phyloP scores from a whole-genome alignment of 2,113 vertebrate species.

The Tragelaphus imberbis region DNA sequence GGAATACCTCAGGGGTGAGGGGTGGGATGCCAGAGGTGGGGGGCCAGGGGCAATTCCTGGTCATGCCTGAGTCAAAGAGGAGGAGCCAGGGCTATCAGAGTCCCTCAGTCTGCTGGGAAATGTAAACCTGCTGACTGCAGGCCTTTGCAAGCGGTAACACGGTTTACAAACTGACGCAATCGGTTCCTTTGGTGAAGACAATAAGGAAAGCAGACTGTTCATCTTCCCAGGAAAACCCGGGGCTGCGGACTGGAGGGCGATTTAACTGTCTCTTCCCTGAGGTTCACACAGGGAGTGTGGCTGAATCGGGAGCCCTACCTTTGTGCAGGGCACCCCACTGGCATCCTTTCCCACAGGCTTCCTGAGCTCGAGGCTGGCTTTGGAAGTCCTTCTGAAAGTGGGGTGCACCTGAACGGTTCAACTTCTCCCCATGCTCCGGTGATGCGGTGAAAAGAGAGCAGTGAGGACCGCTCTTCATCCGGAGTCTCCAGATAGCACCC shows the following conservation, averaged over 20 bases:
- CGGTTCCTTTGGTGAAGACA: conserved; percentile 66
- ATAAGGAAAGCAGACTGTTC: conserved; percentile 60
- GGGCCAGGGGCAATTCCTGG: neutral
- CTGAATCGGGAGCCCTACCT: neutral
- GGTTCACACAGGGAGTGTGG: neutral
- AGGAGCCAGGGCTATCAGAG: conserved; percentile 29
- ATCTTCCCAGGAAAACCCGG: conserved; percentile 53
- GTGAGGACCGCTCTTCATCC: neutral
- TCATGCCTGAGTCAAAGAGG: conserved; percentile 11
- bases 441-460: neutral
- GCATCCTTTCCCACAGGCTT: neutral
- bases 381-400: neutral
- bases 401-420: neutral
- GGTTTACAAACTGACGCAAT: conserved; percentile 74
- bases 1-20: neutral
- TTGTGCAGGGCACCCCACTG: neutral
- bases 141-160: conserved; percentile 52
- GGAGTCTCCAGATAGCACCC: neutral
- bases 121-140: conserved; percentile 67
- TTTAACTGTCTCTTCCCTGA: conserved; percentile 19
- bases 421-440: neutral
- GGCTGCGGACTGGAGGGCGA: conserved; percentile 13
- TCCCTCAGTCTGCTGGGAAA: conserved; percentile 38
- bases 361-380: neutral
- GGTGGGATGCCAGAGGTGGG: neutral